Conservation (phyloP, 2,797 vertebrate genomes). For the Momotus momota region DNA sequence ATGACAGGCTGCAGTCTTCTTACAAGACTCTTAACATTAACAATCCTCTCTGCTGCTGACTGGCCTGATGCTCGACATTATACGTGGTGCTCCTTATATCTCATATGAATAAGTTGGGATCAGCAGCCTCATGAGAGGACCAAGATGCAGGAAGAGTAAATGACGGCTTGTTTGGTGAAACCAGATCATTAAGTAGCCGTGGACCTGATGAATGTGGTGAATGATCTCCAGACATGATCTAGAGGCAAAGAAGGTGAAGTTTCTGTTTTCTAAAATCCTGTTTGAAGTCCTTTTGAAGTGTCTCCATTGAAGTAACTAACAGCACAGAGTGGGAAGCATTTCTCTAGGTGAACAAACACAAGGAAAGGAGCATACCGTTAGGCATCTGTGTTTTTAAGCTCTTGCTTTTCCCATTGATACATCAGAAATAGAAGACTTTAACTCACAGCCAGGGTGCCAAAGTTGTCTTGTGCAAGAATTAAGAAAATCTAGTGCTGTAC, state of each 20-base stretch:
- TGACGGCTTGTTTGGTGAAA: background rate
- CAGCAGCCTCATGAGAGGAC: background rate
- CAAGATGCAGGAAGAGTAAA: background rate
- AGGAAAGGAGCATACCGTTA: background rate
- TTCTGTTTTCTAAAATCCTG: background rate
- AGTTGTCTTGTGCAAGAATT: background rate
- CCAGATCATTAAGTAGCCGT: background rate
- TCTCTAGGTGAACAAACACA: background rate
- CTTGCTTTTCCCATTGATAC: background rate
- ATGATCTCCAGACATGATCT: background rate
- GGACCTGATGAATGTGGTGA: background rate
- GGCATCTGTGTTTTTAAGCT: background rate
- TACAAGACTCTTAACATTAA: background rate
- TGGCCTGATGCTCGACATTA: background rate
- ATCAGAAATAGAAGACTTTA: background rate
- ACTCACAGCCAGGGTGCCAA: background rate
- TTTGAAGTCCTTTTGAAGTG: background rate
- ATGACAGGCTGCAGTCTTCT: background rate
- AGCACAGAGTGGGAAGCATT: background rate
- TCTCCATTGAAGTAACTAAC: background rate
- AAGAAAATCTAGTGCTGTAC: background rate
- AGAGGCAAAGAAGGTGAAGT: background rate
- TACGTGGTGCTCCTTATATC: background rate
- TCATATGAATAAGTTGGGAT: background rate
- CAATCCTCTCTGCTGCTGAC: rapidly evolving